Base-by-base conservation (phyloP, 1,140 invertebrate genomes). In the Mizuhopecten yessoensis region DNA sequence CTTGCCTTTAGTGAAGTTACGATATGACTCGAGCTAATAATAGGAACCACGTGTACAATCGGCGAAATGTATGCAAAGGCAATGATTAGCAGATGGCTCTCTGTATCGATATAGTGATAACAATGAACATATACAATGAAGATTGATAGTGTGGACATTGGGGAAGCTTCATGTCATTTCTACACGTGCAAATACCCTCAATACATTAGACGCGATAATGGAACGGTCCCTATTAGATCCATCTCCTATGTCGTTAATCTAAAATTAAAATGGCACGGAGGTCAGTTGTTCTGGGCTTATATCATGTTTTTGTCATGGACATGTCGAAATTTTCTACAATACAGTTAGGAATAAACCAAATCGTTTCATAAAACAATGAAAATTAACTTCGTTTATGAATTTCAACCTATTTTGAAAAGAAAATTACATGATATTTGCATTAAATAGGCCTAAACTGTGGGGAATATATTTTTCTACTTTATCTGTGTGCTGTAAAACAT, bases 121-220 rank as follows among this genome's bases (percentile, higher is more conserved):
- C 57, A 75, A n/a, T 75, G 57, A 75, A 75, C 57, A 75, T 75
- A 75, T 75, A 75, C 57, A 75, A 75, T 75, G 57, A 29, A 75
- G 57, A 75, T 75, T 75, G 57, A 75, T 75, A 17, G 57, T 75
- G 57, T 29, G 57, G 57, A 75, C 57, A 75, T 75, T n/a, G 57
- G 57, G 57, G 57, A n/a, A 75, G 57, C 57, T 75, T 75, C 57
- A 75, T 75, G 57, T 75, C 57, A 75, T 75, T 75, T 75, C 57
- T 75, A 75, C 57, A 75, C 57, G 57, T 75, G 57, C 57, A 75
- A 75, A 75, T 75, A 75, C 57, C 57, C 23, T 75, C 57, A 75
- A 75, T 75, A 75, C 57, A 75, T 75, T 75, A 75, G 17, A 5
- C 23, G 29, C 11, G 57, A 75, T 75, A 75, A 75, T 75, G 57